These are phyloP conservation scores for Athripsodes cinereus DNA, from an alignment of 2,888 invertebrate genomes.

Conservation along the genomic window DNA sequence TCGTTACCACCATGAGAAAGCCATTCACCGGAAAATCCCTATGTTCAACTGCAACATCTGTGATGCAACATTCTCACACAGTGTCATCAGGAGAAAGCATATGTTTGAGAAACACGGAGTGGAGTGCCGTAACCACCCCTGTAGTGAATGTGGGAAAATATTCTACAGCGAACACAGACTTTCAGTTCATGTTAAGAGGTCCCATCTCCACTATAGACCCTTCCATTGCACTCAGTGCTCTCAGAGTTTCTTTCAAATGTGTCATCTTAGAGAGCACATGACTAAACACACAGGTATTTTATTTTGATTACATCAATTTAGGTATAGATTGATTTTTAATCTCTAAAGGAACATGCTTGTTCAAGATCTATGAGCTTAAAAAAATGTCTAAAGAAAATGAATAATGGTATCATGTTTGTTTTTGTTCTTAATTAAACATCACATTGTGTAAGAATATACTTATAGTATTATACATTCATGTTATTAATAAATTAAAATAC, in stretches of 20 bases:
- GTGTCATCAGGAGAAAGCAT: slow-evolving; percentile 10
- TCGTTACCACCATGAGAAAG: slow-evolving; percentile 11
- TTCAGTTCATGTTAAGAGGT: slow-evolving; percentile 7
- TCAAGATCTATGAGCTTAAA: no score
- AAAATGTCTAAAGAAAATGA: no score
- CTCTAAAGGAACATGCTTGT: no score
- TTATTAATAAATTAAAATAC: no score
- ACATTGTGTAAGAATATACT: no score
- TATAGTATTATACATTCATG: no score
- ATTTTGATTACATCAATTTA: no score
- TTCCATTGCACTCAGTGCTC: slow-evolving; percentile 4
- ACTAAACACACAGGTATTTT: slow-evolving; percentile 13
- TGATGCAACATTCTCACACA: slow-evolving; percentile 7
- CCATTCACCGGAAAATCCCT: slow-evolving; percentile 12
- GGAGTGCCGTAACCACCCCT: not conserved
- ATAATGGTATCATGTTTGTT: no score
- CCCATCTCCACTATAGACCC: slow-evolving; percentile 6
- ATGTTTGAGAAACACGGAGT: slow-evolving; percentile 13
- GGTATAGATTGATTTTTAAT: no score
- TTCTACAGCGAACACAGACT: slow-evolving; percentile 9
- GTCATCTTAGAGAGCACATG: slow-evolving; percentile 13
- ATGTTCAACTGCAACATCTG: slow-evolving; percentile 8
- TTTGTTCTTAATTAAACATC: no score
- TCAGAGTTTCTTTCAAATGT: slow-evolving; percentile 10
- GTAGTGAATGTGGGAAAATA: slow-evolving; percentile 10